Evolutionary conservation across 1,140 invertebrate genomes (phyloP), one percentile per base, ranked within the genome.

Genomic region (Diprion similis): DNA sequence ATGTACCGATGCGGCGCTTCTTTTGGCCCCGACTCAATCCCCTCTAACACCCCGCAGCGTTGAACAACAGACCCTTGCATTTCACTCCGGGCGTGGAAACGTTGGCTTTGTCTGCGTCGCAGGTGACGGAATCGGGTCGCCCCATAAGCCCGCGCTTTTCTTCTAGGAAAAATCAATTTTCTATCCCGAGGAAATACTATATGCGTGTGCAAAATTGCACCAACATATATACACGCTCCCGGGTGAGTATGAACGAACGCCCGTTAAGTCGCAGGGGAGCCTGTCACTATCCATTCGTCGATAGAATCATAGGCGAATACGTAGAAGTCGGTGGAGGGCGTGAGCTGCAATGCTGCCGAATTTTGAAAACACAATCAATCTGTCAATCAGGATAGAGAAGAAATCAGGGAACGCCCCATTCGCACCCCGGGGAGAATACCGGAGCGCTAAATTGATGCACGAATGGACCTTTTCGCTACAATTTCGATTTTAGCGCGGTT

Each of bases 301-400:
- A 18, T 68, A 68, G 66, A 68, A 68, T 68, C 37, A 68, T 19
- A 45, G 66, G 19, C 17, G 17, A 3, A n/a, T 68, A 68, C 66
- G 66, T 11, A 68, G 70, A 37, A 37, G 24, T 6, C 24, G 17
- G 17, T 0, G 15, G 46, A 67, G 64, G 66, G 24, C 74, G 75
- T 75, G 74, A 78, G 77, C 71, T 73, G 74, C 73, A 78, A 69
- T 72, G 75, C 75, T 68, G 72, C 73, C 74, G 67, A 75, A 78
- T 76, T 78, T 76, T 78, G 74, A 75, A 76, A 78, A 78, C 74
- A 73, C 77, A 78, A 78, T 78, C 77, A 78, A 78, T 78, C 77
- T 78, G 76, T 78, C 77, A 78, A 78, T 78, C 77, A 78, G 77
- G 71, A 76, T 73, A 78, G 71, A 76, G 74, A 68, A 73, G 72